Evolutionary conservation across 1,140 invertebrate genomes (phyloP), one percentile per base, ranked within the genome.

Genomic region (Drosophila takahashii): DNA sequence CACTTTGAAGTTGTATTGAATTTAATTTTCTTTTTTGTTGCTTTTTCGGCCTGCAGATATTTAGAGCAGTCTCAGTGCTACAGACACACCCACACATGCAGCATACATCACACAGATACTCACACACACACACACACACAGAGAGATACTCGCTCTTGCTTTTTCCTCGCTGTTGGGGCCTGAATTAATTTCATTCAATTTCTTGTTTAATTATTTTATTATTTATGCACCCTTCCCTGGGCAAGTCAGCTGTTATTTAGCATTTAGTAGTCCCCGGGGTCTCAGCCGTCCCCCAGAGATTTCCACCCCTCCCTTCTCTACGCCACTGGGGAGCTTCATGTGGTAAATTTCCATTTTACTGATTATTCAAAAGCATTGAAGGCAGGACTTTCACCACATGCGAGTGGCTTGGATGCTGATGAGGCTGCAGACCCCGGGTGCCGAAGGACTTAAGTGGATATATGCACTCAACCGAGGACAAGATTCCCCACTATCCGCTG

Each of bases 201-300:
- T 86, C 85, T 81, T 86, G 83, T 76, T 86, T 86, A 86, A 86
- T 83, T 86, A 79, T 83, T 86, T 87, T 86, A 87, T 86, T 87
- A 86, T 86, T 86, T 83, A 86, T 86, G 69, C 79, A 86, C 69
- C 75, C 83, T 75, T 74, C 67, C 60, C 45, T 61, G 71, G 41
- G 39, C 53, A 56, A 57, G 70, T 72, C 65, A 83, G 71, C 81
- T 80, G 80, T 70, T 71, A 70, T 71, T 71, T 71, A 71, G 67
- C 67, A 71, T 71, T 71, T 71, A 57, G 65, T 16, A 48, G 58
- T 37, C 41, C 39, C 54, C 26, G 26, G 16, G 48, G 32, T 13
- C 10, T 13, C 32, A 27, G 18, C 41, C 36, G n/a, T n/a, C 34
- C 47, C 45, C 57, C 18, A 10, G 8, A 32, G 36, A 65, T 10